A percentile compares a stretch with the other conserved stretches of the same genome.
phyloP scores from a whole-genome alignment of 2,113 vertebrate species.

The Pteruthius melanotis region DNA sequence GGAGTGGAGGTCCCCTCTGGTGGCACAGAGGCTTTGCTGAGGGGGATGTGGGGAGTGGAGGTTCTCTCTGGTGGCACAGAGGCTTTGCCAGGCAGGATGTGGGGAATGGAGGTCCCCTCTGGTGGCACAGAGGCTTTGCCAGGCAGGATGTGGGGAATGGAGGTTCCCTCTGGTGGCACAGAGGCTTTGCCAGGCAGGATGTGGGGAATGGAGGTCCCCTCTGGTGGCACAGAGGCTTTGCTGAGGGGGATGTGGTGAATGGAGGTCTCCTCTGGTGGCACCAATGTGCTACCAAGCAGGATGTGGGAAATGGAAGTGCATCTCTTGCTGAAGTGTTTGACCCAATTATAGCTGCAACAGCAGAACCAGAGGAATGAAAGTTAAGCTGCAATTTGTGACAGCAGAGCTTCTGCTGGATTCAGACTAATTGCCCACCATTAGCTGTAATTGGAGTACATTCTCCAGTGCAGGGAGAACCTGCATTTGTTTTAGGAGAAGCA shows the following conservation, averaged over 20 bases:
- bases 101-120: no score
- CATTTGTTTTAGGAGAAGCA: background rate
- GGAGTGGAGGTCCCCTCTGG: background rate
- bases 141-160: no score
- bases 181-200: no score
- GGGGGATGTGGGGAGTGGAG: accelerated
- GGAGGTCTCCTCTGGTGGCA: no score
- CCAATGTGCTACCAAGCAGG: no score
- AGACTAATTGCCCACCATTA: background rate
- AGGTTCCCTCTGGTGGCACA: no score
- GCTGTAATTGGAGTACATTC: background rate
- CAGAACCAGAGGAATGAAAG: background rate
- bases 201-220: no score
- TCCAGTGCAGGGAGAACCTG: background rate
- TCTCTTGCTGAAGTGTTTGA: background rate
- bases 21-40: accelerated
- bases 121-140: no score
- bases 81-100: accelerated
- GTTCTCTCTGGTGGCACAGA: accelerated
- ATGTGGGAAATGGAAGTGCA: background rate
- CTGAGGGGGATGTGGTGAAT: no score
- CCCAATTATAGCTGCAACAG: background rate
- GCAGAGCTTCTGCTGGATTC: background rate
- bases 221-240: no score
- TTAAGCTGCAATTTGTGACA: background rate